Conservation (phyloP, 2,797 vertebrate species). For the Parauchenoglanis punctatus region DNA sequence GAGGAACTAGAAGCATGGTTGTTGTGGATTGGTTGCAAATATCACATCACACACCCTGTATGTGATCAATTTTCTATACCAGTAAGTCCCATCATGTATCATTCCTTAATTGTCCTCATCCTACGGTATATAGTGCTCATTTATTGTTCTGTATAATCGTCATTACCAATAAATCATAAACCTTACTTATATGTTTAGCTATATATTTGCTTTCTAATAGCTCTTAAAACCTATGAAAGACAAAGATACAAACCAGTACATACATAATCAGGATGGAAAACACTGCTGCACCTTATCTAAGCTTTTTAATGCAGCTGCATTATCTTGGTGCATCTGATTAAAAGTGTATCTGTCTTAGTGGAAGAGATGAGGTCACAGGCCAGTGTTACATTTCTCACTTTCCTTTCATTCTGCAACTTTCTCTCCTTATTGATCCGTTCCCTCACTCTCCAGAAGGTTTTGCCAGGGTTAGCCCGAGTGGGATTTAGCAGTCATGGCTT, state of each 20-base stretch:
- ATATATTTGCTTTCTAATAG: background rate
- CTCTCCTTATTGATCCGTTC: constrained; percentile 36
- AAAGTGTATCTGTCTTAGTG: background rate
- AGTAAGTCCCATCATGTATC: background rate
- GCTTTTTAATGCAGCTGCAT: background rate
- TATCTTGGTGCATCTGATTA: background rate
- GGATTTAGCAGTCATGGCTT: constrained; percentile 36
- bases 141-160: background rate
- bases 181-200: background rate
- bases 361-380: constrained; percentile 19
- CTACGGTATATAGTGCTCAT: background rate
- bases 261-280: background rate
- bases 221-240: background rate
- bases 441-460: constrained; percentile 27
- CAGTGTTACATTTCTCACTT: constrained; percentile 18
- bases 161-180: background rate
- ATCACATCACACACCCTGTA: background rate
- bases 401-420: constrained; percentile 30
- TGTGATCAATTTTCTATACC: background rate
- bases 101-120: background rate
- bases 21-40: background rate
- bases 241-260: background rate
- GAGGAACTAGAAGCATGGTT: background rate
- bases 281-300: background rate
- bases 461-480: constrained; percentile 16